Conservation (phyloP, 2,797 vertebrate genomes). For the Sylvia borin region DNA sequence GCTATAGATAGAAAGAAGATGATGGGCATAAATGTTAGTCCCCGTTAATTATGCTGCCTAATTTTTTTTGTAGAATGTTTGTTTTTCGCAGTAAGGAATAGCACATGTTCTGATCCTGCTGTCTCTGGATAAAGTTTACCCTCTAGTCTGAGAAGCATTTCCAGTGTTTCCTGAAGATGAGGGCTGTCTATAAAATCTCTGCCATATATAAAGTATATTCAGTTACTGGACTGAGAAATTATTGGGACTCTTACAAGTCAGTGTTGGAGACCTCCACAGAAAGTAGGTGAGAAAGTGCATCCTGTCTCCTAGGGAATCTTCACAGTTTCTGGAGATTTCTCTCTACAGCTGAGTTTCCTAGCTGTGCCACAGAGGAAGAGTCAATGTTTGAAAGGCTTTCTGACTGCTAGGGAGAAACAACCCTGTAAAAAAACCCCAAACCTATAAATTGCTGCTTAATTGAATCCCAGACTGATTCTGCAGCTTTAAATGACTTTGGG, state of each 20-base stretch:
- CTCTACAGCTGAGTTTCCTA: background rate
- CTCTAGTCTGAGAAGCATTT: background rate
- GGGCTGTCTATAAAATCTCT: background rate
- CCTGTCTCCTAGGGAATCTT: background rate
- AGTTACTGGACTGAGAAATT: background rate
- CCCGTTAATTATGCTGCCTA: background rate
- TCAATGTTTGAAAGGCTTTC: background rate
- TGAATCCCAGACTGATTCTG: background rate
- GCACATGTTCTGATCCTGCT: background rate
- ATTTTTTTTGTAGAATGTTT: background rate
- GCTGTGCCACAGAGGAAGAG: background rate
- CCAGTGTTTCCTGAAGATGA: background rate
- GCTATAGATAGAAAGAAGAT: background rate
- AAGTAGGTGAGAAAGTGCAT: background rate
- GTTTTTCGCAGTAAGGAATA: background rate
- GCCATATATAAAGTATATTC: background rate
- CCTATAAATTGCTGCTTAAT: background rate
- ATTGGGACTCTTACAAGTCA: background rate
- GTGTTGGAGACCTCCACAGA: background rate
- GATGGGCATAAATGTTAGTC: background rate
- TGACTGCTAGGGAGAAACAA: background rate
- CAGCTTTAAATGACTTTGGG: background rate
- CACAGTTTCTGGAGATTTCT: background rate
- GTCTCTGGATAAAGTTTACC: background rate
- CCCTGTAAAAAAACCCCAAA: too few relatives aligned